phyloP scores from a whole-genome alignment of 1,140 invertebrate genomes.

The Mercenaria mercenaria region DNA sequence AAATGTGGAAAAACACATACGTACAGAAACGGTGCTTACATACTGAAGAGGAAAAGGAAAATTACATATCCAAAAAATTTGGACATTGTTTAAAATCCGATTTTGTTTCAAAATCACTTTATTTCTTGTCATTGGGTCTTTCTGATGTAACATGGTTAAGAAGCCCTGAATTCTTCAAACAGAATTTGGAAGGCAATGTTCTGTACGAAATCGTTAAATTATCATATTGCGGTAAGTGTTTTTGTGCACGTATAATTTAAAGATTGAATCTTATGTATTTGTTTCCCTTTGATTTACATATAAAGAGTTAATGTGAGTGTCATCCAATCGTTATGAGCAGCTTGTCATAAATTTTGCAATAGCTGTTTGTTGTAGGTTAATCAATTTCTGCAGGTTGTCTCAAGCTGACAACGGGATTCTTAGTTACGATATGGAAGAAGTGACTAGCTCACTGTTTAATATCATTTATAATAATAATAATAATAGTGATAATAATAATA shows the following conservation, averaged over 20 bases:
- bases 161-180: conserved; percentile 16
- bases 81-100: background rate
- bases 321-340: too few species aligned
- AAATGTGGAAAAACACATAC: background rate
- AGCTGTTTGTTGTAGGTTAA: too few species aligned
- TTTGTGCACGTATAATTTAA: too few species aligned
- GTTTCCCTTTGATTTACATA: too few species aligned
- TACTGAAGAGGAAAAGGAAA: background rate
- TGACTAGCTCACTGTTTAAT: too few species aligned
- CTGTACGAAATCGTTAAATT: background rate
- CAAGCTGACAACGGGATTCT: too few species aligned
- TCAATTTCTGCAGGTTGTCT: too few species aligned
- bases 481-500: too few species aligned
- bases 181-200: background rate
- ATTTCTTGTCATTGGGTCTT: background rate
- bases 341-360: too few species aligned
- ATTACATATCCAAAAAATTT: background rate
- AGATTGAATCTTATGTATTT: background rate
- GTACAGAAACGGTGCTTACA: background rate
- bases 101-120: background rate
- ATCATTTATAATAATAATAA: too few species aligned
- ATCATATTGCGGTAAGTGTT: background rate
- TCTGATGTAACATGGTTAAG: background rate
- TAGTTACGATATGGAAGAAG: too few species aligned
- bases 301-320: too few species aligned